phyloP scores from a whole-genome alignment of 2,113 vertebrate species.

The Carollia perspicillata region DNA sequence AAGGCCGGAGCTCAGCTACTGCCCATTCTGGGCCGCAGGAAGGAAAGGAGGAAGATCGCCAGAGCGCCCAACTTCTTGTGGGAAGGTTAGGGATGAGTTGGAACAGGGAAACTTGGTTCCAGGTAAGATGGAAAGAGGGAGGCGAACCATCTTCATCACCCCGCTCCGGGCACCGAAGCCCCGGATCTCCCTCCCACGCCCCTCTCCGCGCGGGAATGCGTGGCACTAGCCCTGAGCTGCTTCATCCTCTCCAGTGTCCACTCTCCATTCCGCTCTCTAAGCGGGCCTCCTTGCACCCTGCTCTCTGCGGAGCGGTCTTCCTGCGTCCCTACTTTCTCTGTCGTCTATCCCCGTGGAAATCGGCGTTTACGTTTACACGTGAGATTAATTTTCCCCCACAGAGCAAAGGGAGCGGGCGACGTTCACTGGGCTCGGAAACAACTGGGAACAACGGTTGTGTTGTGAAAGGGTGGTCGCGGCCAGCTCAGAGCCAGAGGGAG shows the following conservation, averaged over 20 bases:
- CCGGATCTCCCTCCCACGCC: too few relatives aligned
- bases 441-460: neutral
- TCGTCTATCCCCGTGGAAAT: neutral
- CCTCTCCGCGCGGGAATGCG: neutral
- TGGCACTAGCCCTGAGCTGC: neutral
- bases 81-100: neutral
- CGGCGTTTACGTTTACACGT: neutral
- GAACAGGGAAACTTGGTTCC: neutral
- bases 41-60: neutral
- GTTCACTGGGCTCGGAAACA: neutral
- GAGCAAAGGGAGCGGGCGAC: neutral
- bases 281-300: neutral
- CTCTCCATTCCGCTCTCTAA: neutral
- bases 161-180: too few relatives aligned
- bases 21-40: neutral
- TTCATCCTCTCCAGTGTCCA: neutral
- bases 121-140: conserved; percentile 50
- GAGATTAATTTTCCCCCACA: neutral
- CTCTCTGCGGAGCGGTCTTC: neutral
- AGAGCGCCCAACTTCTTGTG: neutral
- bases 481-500: neutral
- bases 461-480: neutral
- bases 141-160: neutral
- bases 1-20: neutral
- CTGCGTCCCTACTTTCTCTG: neutral